Evolutionary conservation across 2,113 vertebrate species (phyloP), one percentile per base, ranked within the genome.

Genomic region (Oreotrochilus melanogaster): DNA sequence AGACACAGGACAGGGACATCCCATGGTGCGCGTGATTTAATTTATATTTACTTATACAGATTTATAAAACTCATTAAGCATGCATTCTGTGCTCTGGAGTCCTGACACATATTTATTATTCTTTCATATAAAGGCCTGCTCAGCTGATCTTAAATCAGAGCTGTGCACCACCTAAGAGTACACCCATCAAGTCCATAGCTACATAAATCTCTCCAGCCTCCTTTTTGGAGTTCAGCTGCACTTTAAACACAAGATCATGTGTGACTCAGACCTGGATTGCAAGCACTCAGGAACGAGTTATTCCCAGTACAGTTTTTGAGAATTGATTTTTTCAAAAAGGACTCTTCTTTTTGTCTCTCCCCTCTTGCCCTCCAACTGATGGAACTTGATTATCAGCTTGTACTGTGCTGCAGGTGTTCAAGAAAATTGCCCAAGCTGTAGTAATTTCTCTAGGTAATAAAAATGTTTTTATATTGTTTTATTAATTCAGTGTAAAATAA

Each of bases 131-230:
- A 71, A 90, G 74, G 42, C 37, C 65, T 39, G 43, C 71, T 96
- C 88, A 86, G 71, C 75, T 86, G 62, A 33, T 89, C 88, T 88
- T 94, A 89, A 95, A 95, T 94, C 81, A 96, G 69, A 85, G 50
- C 47, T 89, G 30, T 4, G 3, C 66, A 31, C 37, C n/a, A 47
- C 33, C 58, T 65, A 66, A 67, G 33, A 56, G 37, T 57, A 54
- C 89, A 93, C 54, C 71, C 79, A 80, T 22, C 37, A 54, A 67
- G 43, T 42, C 67, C 28, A 0, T 64, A 72, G 50, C 47, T 45
- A 16, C 50, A 18, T 92, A 88, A 95, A 83, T 88, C 67, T 89
- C 48, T 93, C 16, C 33, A 83, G 43, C 42, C 47, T 81, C 22
- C 51, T 83, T 33, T 88, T 66, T 50, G 39, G 42, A 86, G 48